A percentile compares a stretch with the other conserved stretches of the same genome.
Evolutionary conservation across 2,888 invertebrate genomes (phyloP).

Genomic region (Melieria crassipennis): DNA sequence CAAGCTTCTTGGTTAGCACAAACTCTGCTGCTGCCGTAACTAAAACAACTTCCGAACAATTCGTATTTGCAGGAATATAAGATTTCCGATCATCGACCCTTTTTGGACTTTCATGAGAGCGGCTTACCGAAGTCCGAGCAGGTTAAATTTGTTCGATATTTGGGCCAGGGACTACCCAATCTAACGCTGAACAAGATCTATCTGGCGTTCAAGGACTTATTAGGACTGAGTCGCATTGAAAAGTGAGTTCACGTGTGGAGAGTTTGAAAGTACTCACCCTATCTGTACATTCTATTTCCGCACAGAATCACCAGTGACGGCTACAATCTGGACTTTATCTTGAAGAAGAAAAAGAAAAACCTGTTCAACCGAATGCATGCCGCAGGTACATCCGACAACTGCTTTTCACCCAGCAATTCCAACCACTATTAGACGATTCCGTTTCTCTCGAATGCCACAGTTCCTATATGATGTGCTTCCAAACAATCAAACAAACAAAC

Average conservation of each 20-base stretch:
- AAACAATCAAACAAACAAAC: conserved; percentile 25
- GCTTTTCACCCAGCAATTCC: conserved; percentile 23
- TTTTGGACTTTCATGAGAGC: conserved; percentile 66
- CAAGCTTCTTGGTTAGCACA: too few species aligned
- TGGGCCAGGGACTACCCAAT: conserved; percentile 66
- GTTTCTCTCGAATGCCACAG: neutral
- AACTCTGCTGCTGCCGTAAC: neutral
- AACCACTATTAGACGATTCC: conserved; percentile 20
- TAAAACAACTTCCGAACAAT: neutral
- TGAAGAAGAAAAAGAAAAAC: conserved; percentile 65
- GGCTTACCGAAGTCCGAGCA: conserved; percentile 65
- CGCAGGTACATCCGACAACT: conserved; percentile 52
- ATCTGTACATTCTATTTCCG: conserved; percentile 16
- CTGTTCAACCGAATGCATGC: conserved; percentile 62
- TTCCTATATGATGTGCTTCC: conserved; percentile 12
- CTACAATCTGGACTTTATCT: conserved; percentile 61
- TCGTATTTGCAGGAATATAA: conserved; percentile 60
- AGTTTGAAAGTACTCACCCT: conserved; percentile 1
- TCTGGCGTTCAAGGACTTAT: conserved; percentile 62
- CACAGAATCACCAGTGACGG: conserved; percentile 57
- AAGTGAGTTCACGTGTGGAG: conserved; percentile 52
- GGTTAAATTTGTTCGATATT: conserved; percentile 66
- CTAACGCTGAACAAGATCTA: conserved; percentile 65
- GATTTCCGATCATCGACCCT: conserved; percentile 66
- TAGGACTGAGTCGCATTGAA: conserved; percentile 61